Base-by-base conservation (phyloP, 2,113 vertebrate genomes). In the Gallinago paraguaiae region DNA sequence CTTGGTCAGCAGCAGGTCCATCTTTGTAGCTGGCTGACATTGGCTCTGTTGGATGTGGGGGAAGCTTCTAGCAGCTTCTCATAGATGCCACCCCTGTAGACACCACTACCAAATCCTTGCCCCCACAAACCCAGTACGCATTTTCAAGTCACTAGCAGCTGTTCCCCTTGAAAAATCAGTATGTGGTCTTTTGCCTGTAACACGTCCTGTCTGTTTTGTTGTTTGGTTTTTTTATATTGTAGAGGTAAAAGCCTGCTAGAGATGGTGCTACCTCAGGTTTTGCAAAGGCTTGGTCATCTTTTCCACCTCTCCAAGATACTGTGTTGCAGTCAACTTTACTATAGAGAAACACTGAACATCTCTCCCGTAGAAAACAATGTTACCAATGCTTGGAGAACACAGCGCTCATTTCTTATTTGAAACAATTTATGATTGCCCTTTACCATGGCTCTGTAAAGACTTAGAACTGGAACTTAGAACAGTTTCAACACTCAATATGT, bases 1-100 rank as follows among this genome's bases (percentile, higher is more conserved):
- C 24, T 50, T 61, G 46, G 51, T 45, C 53, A 17, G 13, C 2
- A 3, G 39, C 1, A 2, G 45, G 24, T 76, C 51, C 0, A 0
- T 39, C 27, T 59, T n/a, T n/a, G 35, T 28, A 51, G 31, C 35
- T 0, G 2, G n/a, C 35, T 82, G 46, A 17, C 18, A 17, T 3
- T 20, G 33, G 48, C 48, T 79, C 2, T 74, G 5, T 18, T 2
- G 2, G 45, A 43, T 16, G 8, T 1, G 18, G 41, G n/a, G 37
- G 20, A 46, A 17, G 35, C 35, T 72, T 67, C 46, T 30, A 24
- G 56, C 68, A 54, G 9, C 33, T 61, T n/a, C 45, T 53, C 19
- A 51, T 13, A 30, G 68, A 45, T 31, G 57, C 10, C 45, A 39
- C 10, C 10, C 19, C 27, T 70, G 6, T 23, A 69, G 35, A 8